Evolutionary conservation across 1,140 invertebrate species (phyloP), one percentile per base, ranked within the genome.

Genomic region (Dendroctonus ponderosae): DNA sequence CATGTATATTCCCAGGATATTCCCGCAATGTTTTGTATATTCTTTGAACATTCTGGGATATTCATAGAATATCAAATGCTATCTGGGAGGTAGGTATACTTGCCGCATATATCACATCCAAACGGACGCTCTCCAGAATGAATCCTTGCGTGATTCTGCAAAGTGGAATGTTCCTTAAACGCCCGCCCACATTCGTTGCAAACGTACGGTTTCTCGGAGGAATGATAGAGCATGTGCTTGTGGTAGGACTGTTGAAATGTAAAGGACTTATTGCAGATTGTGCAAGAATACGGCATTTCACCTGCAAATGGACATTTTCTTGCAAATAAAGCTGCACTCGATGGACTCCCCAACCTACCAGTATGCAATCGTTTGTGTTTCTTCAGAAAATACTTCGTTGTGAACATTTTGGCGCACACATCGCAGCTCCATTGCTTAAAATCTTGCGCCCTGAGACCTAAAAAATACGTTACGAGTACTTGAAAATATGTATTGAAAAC

Each of bases 241-340:
- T 95, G 92, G 77, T 93, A 94, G 2, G 92, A 94, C 71, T 95
- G 93, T 79, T 93, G 91, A 78, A 93, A 93, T 26, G 91, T 93
- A 80, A 96, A 96, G 0, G 89, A 91, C 79, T 94, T 93, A 56
- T 88, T 89, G 77, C 93, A 96, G 74, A 90, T 86, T 41, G 83
- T 83, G 76, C 94, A 96, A 7, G 86, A 86, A 75, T 93, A 94
- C 0, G 92, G 92, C 83, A 91, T 93, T 81, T 94, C 91, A 57
- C 92, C 92, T 85, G 82, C 77, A 52, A 49, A 5, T 46, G 2
- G 3, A 11, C 44, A 46, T 12, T 46, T 51, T 51, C 11, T 14
- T n/a, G 5, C 44, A 12, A 58, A 14, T 46, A n/a, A 5, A 8
- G 39, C 11, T 46, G 12, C 6, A 56, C 49, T 64, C 7, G 7